phyloP scores from a whole-genome alignment of 2,113 vertebrate genomes.

The Oncorhynchus mykiss region DNA sequence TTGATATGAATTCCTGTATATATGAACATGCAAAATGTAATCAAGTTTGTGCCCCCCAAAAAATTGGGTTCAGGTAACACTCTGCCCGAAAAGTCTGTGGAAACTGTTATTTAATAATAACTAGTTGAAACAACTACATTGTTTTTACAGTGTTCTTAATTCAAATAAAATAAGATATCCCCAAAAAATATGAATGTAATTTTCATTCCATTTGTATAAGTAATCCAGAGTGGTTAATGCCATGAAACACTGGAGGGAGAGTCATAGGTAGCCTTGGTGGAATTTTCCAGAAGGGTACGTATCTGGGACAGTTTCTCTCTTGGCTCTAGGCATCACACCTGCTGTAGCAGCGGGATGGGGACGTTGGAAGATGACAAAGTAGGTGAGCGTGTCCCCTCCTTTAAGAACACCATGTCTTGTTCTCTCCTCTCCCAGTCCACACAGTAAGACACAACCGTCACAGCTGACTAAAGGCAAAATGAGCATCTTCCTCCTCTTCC shows the following conservation, averaged over 20 bases:
- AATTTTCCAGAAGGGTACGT: constrained; percentile 45
- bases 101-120: too few relatives aligned
- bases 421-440: constrained; percentile 24
- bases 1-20: too few relatives aligned
- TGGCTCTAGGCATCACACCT: constrained; percentile 55
- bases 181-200: neutral
- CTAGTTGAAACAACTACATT: too few relatives aligned
- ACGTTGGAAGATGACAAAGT: constrained; percentile 47
- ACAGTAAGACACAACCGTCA: constrained; percentile 23
- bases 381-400: constrained; percentile 52
- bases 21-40: too few relatives aligned
- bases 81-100: too few relatives aligned
- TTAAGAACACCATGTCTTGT: constrained; percentile 42
- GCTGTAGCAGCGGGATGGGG: constrained; percentile 47
- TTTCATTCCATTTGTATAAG: neutral
- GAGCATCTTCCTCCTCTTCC: constrained; percentile 12
- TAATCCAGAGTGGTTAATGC: constrained; percentile 11
- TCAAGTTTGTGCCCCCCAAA: too few relatives aligned
- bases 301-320: constrained; percentile 50
- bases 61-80: too few relatives aligned
- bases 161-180: neutral
- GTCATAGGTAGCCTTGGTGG: constrained; percentile 34
- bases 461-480: constrained; percentile 13
- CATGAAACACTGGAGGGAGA: constrained; percentile 6
- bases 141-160: neutral